phyloP scores from a whole-genome alignment of 1,140 invertebrate genomes.

The Helicoverpa zea region DNA sequence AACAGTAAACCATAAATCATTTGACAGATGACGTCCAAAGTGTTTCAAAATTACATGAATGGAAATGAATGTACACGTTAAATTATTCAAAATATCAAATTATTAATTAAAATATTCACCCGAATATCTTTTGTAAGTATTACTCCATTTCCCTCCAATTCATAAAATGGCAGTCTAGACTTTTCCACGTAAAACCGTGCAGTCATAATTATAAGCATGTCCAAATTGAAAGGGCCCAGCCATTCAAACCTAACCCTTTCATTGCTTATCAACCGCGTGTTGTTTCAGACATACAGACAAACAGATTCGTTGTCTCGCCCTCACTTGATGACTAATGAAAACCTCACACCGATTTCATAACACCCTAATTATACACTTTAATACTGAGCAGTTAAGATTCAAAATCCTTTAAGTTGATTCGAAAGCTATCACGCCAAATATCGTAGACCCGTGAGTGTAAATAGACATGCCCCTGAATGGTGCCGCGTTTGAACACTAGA shows the following conservation, averaged over 20 bases:
- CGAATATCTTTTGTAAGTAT: neutral
- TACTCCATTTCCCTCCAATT: neutral
- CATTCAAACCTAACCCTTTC: slow-evolving; percentile 73
- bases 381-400: slow-evolving; percentile 43
- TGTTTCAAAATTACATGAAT: neutral
- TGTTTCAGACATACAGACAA: slow-evolving; percentile 78
- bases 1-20: neutral
- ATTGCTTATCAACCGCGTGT: slow-evolving; percentile 75
- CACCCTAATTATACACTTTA: slow-evolving; percentile 42
- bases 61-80: too few species aligned
- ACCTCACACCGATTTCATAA: slow-evolving; percentile 48
- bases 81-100: neutral
- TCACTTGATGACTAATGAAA: slow-evolving; percentile 74
- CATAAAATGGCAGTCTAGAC: slow-evolving; percentile 3
- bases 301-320: slow-evolving; percentile 75
- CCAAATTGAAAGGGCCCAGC: slow-evolving; percentile 68
- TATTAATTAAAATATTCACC: neutral
- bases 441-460: slow-evolving; percentile 53
- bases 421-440: slow-evolving; percentile 48
- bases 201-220: slow-evolving; percentile 51
- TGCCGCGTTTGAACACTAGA: neutral
- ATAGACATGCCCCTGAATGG: slow-evolving; percentile 27
- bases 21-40: neutral
- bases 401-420: slow-evolving; percentile 36
- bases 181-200: slow-evolving; percentile 47